Evolutionary conservation across 2,888 invertebrate genomes (phyloP).

Genomic region (Plagiodera versicolora): DNA sequence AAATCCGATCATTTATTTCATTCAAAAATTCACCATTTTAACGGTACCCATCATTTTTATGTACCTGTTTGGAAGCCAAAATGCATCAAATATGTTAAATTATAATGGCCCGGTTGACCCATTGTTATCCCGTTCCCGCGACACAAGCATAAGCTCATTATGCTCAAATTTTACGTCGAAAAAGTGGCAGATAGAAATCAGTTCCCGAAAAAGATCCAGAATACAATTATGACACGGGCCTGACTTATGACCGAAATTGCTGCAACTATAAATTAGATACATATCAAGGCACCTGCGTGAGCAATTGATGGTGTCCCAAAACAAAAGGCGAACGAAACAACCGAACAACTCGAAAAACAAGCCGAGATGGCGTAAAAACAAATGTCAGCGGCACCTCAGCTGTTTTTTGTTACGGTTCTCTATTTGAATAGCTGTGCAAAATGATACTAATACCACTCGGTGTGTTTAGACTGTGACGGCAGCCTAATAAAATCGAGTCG

Average conservation of each 20-base stretch:
- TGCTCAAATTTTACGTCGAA: slow-evolving; percentile 40
- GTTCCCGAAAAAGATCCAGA: slow-evolving; percentile 40
- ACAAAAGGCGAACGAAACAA: slow-evolving; percentile 39
- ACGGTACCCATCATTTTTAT: slow-evolving; percentile 29
- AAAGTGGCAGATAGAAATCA: slow-evolving; percentile 44
- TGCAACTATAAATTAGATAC: slow-evolving; percentile 51
- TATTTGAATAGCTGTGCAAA: slow-evolving; percentile 48
- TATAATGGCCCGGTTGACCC: slow-evolving; percentile 33
- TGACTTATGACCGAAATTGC: slow-evolving; percentile 44
- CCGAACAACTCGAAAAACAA: slow-evolving; percentile 39
- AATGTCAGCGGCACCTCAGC: slow-evolving; percentile 49
- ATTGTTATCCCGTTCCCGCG: slow-evolving; percentile 35
- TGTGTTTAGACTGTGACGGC: slow-evolving; percentile 38
- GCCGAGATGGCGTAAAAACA: slow-evolving; percentile 49
- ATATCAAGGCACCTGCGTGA: slow-evolving; percentile 52
- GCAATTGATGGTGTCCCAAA: slow-evolving; percentile 47
- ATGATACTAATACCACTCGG: slow-evolving; percentile 45
- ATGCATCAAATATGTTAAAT: slow-evolving; percentile 27
- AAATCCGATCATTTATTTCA: slow-evolving; percentile 15
- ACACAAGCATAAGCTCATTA: slow-evolving; percentile 39
- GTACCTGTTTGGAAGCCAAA: slow-evolving; percentile 22
- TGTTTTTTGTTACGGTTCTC: slow-evolving; percentile 41
- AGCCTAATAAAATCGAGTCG: no score
- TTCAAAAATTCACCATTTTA: slow-evolving; percentile 26
- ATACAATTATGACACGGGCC: slow-evolving; percentile 49